phyloP scores from a whole-genome alignment of 2,797 vertebrate genomes.

The Lutjanus argentimaculatus region DNA sequence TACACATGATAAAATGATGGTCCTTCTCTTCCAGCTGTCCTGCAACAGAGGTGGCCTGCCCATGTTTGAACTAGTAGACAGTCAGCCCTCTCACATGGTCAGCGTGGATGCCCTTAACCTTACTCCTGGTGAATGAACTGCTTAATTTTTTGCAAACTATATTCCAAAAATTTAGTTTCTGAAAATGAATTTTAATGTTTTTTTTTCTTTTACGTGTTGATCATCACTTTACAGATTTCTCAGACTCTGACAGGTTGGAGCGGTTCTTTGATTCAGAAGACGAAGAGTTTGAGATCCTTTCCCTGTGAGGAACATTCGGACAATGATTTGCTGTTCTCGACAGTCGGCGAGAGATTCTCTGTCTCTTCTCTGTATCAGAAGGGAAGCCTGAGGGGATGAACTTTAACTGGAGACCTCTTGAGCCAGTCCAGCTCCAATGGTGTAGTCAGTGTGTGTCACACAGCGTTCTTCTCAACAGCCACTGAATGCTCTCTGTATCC shows the following conservation, averaged over 20 bases:
- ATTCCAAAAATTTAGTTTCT: neutral
- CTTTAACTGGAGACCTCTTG: constrained; percentile 71
- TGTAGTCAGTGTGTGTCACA: constrained; percentile 68
- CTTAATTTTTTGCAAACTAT: neutral
- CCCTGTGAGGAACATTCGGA: constrained; percentile 88
- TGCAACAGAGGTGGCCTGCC: constrained; percentile 91
- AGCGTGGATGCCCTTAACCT: constrained; percentile 93
- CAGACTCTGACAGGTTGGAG: constrained; percentile 94
- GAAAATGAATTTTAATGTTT: neutral
- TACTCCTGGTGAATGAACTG: constrained; percentile 90
- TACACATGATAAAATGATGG: neutral
- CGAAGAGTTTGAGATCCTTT: constrained; percentile 98
- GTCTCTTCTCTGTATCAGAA: constrained; percentile 74
- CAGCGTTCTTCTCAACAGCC: constrained; percentile 75
- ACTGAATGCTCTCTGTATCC: constrained; percentile 72
- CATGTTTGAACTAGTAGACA: constrained; percentile 98
- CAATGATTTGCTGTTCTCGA: constrained; percentile 61
- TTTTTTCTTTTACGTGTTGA: neutral
- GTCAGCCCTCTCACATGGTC: constrained; percentile 94
- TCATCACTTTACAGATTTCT: constrained; percentile 89
- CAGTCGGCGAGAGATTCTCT: constrained; percentile 46
- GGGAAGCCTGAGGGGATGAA: constrained; percentile 68
- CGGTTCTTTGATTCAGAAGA: constrained; percentile 99
- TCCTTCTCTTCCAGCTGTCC: constrained; percentile 87
- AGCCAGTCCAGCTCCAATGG: constrained; percentile 72